A percentile compares a stretch with the other conserved stretches of the same genome.
phyloP scores from a whole-genome alignment of 2,797 vertebrate species.

The Danio jaintianensis region DNA sequence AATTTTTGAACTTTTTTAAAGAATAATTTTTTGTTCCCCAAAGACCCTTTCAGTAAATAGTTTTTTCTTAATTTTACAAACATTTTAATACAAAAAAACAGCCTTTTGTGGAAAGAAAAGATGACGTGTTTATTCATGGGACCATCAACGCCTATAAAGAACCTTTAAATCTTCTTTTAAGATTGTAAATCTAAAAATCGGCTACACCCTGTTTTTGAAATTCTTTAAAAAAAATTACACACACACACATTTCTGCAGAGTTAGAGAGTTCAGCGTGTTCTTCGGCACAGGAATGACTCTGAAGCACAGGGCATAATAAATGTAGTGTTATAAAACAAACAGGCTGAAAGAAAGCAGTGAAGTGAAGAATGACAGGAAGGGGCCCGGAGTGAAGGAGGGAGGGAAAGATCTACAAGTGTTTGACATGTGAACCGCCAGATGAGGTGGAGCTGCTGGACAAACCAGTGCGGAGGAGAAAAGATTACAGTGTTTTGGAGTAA shows the following conservation, averaged over 20 bases:
- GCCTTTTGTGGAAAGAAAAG: too few relatives aligned
- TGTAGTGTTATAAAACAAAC: background rate
- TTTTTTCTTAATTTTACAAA: too few relatives aligned
- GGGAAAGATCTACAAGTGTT: background rate
- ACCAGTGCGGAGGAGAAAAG: conserved; percentile 14
- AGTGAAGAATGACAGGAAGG: conserved; percentile 31
- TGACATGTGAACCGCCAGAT: background rate
- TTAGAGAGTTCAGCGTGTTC: background rate
- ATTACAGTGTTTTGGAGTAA: conserved; percentile 33
- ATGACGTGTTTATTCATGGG: too few relatives aligned
- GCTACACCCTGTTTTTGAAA: background rate
- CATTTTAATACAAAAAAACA: too few relatives aligned
- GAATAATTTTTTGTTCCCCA: too few relatives aligned
- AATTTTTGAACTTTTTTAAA: too few relatives aligned
- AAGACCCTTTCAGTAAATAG: too few relatives aligned
- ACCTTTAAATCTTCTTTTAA: too few relatives aligned
- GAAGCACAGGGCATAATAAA: background rate
- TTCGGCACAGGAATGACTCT: background rate
- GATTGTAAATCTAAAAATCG: background rate
- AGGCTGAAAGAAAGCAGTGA: background rate
- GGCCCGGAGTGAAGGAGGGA: conserved; percentile 7
- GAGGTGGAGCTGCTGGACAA: background rate
- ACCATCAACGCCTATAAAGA: background rate
- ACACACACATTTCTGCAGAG: background rate
- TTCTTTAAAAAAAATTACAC: background rate